phyloP scores from a whole-genome alignment of 2,888 invertebrate species.

The Gasteruption jaculator region DNA sequence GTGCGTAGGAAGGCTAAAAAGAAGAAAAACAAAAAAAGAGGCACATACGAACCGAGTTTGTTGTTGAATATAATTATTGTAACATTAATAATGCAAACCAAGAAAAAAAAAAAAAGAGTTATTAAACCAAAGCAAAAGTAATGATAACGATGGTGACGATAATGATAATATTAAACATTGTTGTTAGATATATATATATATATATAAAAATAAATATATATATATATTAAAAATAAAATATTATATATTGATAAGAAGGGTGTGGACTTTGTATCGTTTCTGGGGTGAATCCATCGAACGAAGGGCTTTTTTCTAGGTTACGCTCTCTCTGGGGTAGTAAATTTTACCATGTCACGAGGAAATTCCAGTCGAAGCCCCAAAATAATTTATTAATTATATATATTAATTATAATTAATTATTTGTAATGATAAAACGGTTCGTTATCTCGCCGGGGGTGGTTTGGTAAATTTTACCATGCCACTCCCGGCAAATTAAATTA shows the following conservation, averaged over 20 bases:
- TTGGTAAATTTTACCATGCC: too few species aligned
- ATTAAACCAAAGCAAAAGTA: conserved; percentile 26
- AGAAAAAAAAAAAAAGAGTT: conserved; percentile 20
- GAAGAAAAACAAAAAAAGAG: conserved; percentile 18
- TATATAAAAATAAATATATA: conserved; percentile 26
- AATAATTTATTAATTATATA: too few species aligned
- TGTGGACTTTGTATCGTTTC: conserved; percentile 24
- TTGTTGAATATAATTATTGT: conserved; percentile 43
- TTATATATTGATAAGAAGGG: too few species aligned
- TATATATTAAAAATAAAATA: conserved; percentile 40
- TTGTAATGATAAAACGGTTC: too few species aligned
- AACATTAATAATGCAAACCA: conserved; percentile 41
- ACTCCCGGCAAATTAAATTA: too few species aligned
- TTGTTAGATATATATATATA: conserved; percentile 49
- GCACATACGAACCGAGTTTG: conserved; percentile 39
- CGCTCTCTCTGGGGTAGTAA: too few species aligned
- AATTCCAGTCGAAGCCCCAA: too few species aligned
- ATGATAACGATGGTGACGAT: conserved; percentile 31
- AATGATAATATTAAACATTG: conserved; percentile 49
- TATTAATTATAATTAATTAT: too few species aligned
- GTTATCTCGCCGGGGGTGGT: too few species aligned
- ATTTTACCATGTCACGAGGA: too few species aligned
- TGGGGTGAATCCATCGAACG: too few species aligned
- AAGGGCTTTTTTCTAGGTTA: too few species aligned
- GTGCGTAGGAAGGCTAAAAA: conserved; percentile 30